Conservation (phyloP, 2,888 invertebrate species). For the Yponomeuta evonymella region DNA sequence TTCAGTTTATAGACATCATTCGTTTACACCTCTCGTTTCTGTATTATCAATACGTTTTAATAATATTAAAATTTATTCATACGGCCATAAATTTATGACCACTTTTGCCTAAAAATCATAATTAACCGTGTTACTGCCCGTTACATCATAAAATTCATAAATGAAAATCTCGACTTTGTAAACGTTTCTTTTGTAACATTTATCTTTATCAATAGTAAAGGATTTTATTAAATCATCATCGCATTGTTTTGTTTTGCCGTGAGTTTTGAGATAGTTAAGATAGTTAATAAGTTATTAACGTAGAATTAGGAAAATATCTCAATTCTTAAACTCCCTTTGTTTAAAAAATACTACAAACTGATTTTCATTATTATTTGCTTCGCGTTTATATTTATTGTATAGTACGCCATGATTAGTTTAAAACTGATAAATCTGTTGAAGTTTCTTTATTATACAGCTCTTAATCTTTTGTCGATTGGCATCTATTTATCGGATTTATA, state of each 20-base stretch:
- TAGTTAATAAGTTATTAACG: background rate
- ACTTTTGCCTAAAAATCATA: conserved; percentile 5
- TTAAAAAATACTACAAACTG: too few relatives aligned
- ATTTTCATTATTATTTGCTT: too few relatives aligned
- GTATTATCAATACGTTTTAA: background rate
- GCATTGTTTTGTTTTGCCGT: background rate
- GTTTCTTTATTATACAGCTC: too few relatives aligned
- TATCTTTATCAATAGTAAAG: conserved; percentile 1
- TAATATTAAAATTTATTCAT: conserved; percentile 12
- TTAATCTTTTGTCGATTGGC: too few relatives aligned
- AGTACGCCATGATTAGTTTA: too few relatives aligned
- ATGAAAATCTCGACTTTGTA: conserved; percentile 2
- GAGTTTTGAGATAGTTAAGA: background rate
- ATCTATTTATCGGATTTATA: too few relatives aligned
- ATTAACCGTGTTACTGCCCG: conserved; percentile 9
- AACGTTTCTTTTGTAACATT: background rate
- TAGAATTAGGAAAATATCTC: background rate
- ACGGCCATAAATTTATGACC: background rate
- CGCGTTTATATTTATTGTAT: too few relatives aligned
- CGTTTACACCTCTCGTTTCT: conserved; percentile 1
- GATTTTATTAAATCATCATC: conserved; percentile 3
- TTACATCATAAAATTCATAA: conserved; percentile 8
- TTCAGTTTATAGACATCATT: background rate
- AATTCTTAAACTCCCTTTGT: too few relatives aligned
- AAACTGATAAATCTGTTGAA: too few relatives aligned